These are phyloP conservation scores for Psittacara wagleri DNA, from an alignment of 2,113 vertebrate genomes.

Conservation along the genomic window DNA sequence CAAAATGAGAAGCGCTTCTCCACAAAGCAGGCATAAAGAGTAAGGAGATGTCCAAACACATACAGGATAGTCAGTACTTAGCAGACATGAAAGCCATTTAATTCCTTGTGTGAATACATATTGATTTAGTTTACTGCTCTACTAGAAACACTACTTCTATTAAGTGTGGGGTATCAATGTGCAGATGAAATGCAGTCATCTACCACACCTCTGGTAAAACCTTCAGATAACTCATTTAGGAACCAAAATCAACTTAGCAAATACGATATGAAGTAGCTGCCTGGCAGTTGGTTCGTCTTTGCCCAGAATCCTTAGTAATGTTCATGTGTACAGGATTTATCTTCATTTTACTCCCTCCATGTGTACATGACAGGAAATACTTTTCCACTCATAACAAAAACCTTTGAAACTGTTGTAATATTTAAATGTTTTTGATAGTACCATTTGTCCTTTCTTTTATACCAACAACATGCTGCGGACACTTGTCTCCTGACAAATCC, in stretches of 20 bases:
- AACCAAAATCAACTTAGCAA: neutral
- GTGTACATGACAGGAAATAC: accelerated
- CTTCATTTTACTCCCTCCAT: neutral
- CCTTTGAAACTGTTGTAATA: neutral
- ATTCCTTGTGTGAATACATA: neutral
- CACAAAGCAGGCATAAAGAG: neutral
- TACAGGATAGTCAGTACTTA: neutral
- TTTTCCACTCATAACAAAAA: neutral
- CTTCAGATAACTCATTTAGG: neutral
- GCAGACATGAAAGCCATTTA: neutral
- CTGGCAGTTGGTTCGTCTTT: neutral
- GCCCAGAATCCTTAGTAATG: neutral
- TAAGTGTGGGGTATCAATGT: neutral
- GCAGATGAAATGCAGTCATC: neutral
- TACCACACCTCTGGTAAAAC: neutral
- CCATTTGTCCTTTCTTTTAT: neutral
- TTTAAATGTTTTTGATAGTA: neutral
- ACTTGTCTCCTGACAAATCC: neutral
- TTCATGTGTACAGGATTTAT: neutral
- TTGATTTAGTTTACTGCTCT: neutral
- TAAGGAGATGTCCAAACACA: neutral
- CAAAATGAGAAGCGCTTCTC: neutral
- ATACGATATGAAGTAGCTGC: accelerated
- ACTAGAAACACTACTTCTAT: neutral
- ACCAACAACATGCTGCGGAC: neutral